Base-by-base conservation (phyloP, 2,113 vertebrate species). In the Fukomys damarensis region DNA sequence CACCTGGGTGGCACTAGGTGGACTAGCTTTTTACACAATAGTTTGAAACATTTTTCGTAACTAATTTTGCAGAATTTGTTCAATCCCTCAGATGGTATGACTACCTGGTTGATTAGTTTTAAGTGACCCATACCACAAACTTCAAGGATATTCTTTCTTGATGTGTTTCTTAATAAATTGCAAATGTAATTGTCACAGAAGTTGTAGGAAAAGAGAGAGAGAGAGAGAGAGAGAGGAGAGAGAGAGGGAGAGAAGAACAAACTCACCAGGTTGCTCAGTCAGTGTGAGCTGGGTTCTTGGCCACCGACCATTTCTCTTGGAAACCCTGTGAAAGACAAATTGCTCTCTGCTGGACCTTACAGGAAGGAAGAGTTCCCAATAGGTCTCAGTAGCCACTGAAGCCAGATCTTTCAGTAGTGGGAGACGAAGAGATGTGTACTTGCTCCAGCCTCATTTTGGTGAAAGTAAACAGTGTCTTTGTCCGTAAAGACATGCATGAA, bases 201-300 rank as follows among this genome's bases (percentile, higher is more conserved):
- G 7, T 79, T 90, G 38, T 77, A 56, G 77, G 66, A 85, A n/a
- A 63, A 49, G 46, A 49, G 46, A 49, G 46, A 49, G 46, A 49
- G 46, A 49, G 46, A 49, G 46, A 49, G 46, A 49, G 46, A 49
- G 46, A 49, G 46, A 49, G 46, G 46, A 49, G 46, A 49, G 41
- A 43, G 26, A 89, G 82, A 82, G 41, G 66, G 68, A n/a, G 86
- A 80, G 86, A 90, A n/a, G n/a, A n/a, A n/a, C n/a, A n/a, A 74
- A 86, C 30, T 86, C 1, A 28, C 17, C 16, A 5, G 9, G 22
- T 16, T 7, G 59, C 7, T 24, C 32, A 32, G 32, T 52, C 28
- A 16, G 5, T 41, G 22, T 3, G 8, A 70, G 28, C 30, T 1
- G 20, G 26, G 4, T 49, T 79, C 28, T 77, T 77, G 74, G 30